Evolutionary conservation across 2,888 invertebrate genomes (phyloP).

Genomic region (Gasteruption jaculator): DNA sequence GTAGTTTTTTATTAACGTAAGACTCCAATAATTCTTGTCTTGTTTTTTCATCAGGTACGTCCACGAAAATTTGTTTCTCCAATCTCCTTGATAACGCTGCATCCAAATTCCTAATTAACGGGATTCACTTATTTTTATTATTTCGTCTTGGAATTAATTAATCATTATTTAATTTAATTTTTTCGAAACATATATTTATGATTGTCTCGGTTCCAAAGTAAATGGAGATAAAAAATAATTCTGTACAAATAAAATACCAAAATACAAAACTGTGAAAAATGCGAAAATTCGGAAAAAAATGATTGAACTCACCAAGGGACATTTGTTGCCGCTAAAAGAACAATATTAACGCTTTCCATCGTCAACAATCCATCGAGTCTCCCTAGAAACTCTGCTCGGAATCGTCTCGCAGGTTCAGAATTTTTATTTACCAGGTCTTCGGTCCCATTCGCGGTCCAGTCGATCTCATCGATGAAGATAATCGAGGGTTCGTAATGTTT

Average conservation of each 20-base stretch:
- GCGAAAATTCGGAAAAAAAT: constrained; percentile 8
- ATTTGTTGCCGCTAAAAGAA: constrained; percentile 84
- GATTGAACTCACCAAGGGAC: constrained; percentile 70
- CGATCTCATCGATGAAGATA: constrained; percentile 91
- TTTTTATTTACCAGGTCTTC: constrained; percentile 25
- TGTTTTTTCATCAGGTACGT: constrained; percentile 66
- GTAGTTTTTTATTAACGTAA: constrained; percentile 53
- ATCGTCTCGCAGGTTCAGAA: constrained; percentile 63
- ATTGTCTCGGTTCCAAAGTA: neutral
- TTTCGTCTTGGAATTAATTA: too few relatives aligned
- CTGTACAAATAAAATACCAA: constrained; percentile 2
- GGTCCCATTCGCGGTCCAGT: constrained; percentile 69
- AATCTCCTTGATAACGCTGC: constrained; percentile 81
- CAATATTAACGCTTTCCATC: constrained; percentile 62
- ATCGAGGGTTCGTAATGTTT: constrained; percentile 80
- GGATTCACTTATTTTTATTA: too few relatives aligned
- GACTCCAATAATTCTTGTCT: constrained; percentile 66
- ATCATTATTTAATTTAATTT: too few relatives aligned
- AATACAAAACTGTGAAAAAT: constrained; percentile 6
- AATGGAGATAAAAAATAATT: neutral
- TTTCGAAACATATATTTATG: neutral
- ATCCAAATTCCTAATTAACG: constrained; percentile 86
- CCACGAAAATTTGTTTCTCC: constrained; percentile 81
- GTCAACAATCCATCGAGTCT: constrained; percentile 73
- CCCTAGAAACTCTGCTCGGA: constrained; percentile 84